phyloP scores from a whole-genome alignment of 2,888 invertebrate species.

The Cactoblastis cactorum region DNA sequence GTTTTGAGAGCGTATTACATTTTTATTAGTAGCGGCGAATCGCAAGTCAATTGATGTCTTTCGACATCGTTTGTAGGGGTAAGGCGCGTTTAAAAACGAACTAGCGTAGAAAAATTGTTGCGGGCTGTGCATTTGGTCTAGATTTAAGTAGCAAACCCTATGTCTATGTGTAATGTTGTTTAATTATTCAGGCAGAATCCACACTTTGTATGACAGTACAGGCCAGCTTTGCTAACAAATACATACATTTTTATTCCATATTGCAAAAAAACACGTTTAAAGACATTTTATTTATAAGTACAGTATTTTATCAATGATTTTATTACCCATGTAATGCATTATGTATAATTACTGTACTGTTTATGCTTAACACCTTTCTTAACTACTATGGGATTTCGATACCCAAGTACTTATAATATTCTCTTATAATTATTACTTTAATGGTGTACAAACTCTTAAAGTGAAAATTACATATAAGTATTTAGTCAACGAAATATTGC shows the following conservation, averaged over 20 bases:
- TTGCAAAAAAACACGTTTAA: no score
- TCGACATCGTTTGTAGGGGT: constrained; percentile 45
- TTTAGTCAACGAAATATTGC: no score
- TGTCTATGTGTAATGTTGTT: constrained; percentile 31
- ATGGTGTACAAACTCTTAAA: no score
- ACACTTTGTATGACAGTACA: background rate
- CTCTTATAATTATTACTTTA: no score
- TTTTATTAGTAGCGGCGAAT: constrained; percentile 40
- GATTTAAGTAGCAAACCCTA: constrained; percentile 54
- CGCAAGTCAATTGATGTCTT: constrained; percentile 59
- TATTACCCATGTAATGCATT: no score
- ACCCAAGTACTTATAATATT: no score
- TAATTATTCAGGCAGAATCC: background rate
- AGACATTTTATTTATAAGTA: no score
- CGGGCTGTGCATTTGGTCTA: constrained; percentile 71
- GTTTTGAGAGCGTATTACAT: constrained; percentile 20
- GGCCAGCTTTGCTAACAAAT: constrained; percentile 3
- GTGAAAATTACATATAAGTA: no score
- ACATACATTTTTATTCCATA: background rate
- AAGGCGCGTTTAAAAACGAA: constrained; percentile 50
- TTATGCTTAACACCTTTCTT: no score
- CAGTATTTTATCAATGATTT: no score
- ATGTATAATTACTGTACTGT: no score
- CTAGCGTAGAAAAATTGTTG: constrained; percentile 59
- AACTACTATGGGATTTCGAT: no score